phyloP scores from a whole-genome alignment of 2,113 vertebrate genomes.

The Catharus bicknelli region DNA sequence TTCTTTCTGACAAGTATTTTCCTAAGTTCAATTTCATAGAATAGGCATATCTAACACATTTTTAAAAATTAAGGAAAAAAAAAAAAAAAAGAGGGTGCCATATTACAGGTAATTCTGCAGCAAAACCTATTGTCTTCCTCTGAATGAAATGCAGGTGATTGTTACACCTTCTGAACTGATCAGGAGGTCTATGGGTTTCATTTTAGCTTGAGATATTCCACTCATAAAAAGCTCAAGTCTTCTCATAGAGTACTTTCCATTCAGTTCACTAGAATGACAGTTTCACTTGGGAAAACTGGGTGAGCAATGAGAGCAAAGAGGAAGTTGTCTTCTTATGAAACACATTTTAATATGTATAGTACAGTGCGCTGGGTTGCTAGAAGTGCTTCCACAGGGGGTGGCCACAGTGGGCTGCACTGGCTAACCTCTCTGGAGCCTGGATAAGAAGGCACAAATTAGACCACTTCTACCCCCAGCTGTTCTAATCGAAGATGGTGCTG shows the following conservation, averaged over 20 bases:
- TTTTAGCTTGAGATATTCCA: background rate
- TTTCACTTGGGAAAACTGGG: background rate
- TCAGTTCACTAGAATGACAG: background rate
- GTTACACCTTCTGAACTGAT: background rate
- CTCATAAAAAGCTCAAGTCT: background rate
- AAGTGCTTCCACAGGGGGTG: background rate
- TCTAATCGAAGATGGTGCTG: background rate
- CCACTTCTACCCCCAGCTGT: slow-evolving; percentile 25
- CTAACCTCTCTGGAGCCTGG: background rate
- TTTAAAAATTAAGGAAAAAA: background rate
- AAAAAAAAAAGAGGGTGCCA: background rate
- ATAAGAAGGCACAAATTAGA: slow-evolving; percentile 30
- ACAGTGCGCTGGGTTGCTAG: background rate
- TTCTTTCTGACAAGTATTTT: background rate
- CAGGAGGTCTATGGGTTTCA: accelerated
- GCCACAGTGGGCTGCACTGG: background rate
- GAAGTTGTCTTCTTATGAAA: background rate
- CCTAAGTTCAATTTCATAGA: background rate
- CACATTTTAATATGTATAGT: background rate
- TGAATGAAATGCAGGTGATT: background rate
- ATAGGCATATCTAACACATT: background rate
- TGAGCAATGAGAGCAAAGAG: background rate
- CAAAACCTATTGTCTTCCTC: background rate
- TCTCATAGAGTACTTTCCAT: background rate
- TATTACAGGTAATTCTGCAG: background rate